Conservation (phyloP, 1,140 invertebrate genomes). For the Drosophila varians region DNA sequence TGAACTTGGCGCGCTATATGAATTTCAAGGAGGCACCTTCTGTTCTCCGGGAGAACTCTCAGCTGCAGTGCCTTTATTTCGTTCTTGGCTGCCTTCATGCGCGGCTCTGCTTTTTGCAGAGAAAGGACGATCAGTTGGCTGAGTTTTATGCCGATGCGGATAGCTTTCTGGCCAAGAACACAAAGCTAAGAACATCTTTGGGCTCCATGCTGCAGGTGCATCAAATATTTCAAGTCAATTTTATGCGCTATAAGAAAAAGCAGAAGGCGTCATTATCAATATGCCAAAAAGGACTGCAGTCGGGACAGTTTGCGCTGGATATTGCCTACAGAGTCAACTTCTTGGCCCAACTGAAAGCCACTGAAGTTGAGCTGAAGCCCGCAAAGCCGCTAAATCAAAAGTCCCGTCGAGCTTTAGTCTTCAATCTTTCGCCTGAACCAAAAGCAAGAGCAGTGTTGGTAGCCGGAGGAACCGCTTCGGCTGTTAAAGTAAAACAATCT, state of each 20-base stretch:
- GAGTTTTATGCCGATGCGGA: constrained; percentile 55
- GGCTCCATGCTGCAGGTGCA: constrained; percentile 49
- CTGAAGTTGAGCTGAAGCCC: constrained; percentile 31
- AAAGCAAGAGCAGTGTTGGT: background rate
- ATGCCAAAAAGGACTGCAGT: constrained; percentile 19
- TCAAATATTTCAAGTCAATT: constrained; percentile 42
- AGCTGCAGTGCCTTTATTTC: constrained; percentile 58
- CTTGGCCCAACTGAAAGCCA: constrained; percentile 41
- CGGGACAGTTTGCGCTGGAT: constrained; percentile 17
- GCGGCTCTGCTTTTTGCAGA: constrained; percentile 56
- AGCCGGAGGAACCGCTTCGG: background rate
- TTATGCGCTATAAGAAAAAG: constrained; percentile 36
- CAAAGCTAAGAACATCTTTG: background rate
- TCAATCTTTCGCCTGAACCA: constrained; percentile 49
- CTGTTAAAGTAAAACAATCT: background rate
- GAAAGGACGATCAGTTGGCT: constrained; percentile 56
- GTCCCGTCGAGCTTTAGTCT: constrained; percentile 37
- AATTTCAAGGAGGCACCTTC: background rate
- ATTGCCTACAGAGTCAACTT: constrained; percentile 58
- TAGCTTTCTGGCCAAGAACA: constrained; percentile 36
- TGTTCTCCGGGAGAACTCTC: constrained; percentile 4
- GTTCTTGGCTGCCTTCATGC: constrained; percentile 64
- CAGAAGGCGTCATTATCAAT: constrained; percentile 37
- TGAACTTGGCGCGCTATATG: constrained; percentile 40
- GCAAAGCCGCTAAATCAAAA: background rate